Percentiles rank a stretch among this genome's conserved stretches.
phyloP scores from a whole-genome alignment of 2,888 invertebrate genomes.

The Noctua comes region DNA sequence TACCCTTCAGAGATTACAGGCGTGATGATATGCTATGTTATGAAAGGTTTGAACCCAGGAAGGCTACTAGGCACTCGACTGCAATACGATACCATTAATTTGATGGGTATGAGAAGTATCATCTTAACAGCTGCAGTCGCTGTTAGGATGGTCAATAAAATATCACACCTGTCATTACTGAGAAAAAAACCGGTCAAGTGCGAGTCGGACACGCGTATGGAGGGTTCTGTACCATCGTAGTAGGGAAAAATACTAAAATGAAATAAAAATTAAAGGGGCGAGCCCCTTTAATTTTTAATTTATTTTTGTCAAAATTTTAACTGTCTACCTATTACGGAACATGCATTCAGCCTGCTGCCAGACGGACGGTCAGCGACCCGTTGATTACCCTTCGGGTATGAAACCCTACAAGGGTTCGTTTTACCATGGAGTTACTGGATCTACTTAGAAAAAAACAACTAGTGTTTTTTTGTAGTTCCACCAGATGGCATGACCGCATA shows the following conservation, averaged over 20 bases:
- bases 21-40: not conserved
- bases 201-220: too few species aligned
- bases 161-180: not conserved
- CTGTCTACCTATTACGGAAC: too few species aligned
- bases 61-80: not conserved
- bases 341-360: too few species aligned
- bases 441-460: not conserved
- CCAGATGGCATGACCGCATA: not conserved
- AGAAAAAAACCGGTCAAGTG: not conserved
- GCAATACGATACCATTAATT: not conserved
- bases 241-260: too few species aligned
- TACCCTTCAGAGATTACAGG: not conserved
- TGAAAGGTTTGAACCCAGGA: not conserved
- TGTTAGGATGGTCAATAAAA: not conserved
- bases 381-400: too few species aligned
- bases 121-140: conserved; percentile 8
- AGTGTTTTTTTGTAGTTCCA: not conserved
- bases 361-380: too few species aligned
- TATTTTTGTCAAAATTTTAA: too few species aligned
- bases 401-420: not conserved
- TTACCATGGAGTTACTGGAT: too few species aligned
- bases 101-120: not conserved
- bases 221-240: too few species aligned
- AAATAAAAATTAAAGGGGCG: too few species aligned
- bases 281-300: too few species aligned